Percentiles rank a stretch among this genome's conserved stretches.
These are phyloP conservation scores for Cataglyphis cursor DNA, from an alignment of 2,888 invertebrate genomes.

Conservation along the genomic window DNA sequence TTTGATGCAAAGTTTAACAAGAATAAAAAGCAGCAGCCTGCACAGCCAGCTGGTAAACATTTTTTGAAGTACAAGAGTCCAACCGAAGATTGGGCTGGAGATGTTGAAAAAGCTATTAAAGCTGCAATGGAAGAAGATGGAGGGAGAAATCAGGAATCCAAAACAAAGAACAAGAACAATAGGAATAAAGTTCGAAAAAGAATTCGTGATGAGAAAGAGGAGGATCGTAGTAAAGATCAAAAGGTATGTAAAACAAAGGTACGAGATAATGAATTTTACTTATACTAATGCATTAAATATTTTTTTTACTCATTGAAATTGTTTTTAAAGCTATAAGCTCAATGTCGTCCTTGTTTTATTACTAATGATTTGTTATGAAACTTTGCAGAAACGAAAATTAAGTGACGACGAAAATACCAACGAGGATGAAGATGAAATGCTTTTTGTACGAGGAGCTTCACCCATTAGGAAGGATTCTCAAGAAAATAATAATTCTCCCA, in stretches of 20 bases:
- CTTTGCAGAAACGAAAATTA: slow-evolving; percentile 88
- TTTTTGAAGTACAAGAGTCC: slow-evolving; percentile 87
- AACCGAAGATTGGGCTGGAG: slow-evolving; percentile 92
- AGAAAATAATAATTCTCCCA: slow-evolving; percentile 79
- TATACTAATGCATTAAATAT: slow-evolving; percentile 13
- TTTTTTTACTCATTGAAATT: neutral
- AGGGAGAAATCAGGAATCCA: slow-evolving; percentile 79
- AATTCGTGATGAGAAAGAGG: slow-evolving; percentile 86
- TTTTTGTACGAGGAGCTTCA: slow-evolving; percentile 93
- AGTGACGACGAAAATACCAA: slow-evolving; percentile 86
- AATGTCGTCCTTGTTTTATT: neutral
- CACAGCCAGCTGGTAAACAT: slow-evolving; percentile 76
- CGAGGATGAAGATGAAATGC: slow-evolving; percentile 92
- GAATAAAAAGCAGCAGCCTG: slow-evolving; percentile 76
- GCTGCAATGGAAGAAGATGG: slow-evolving; percentile 91
- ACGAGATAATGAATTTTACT: neutral
- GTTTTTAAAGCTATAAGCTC: neutral
- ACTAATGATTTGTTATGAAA: slow-evolving; percentile 36
- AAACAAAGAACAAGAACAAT: slow-evolving; percentile 80
- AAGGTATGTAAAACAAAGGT: slow-evolving; percentile 74
- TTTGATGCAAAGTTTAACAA: slow-evolving; percentile 82
- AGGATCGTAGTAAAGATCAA: slow-evolving; percentile 87
- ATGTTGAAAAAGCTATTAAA: slow-evolving; percentile 93
- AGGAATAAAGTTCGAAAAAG: slow-evolving; percentile 83
- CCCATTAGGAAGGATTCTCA: slow-evolving; percentile 87